These are phyloP conservation scores for Apeira syringaria DNA, from an alignment of 2,888 invertebrate species.

Conservation along the genomic window DNA sequence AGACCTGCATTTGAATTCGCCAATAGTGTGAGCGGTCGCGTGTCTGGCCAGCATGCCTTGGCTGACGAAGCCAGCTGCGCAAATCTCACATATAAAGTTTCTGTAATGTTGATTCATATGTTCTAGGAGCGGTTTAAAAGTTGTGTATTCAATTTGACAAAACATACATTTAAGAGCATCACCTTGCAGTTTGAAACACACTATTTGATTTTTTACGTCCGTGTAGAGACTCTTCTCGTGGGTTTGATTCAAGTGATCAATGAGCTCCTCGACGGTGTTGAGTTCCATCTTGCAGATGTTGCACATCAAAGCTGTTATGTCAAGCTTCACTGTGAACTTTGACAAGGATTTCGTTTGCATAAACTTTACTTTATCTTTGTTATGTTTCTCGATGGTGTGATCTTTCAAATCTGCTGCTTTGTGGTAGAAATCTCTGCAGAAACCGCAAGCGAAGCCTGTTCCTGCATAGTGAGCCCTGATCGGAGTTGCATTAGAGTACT, in stretches of 20 bases:
- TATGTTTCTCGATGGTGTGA: conserved; percentile 49
- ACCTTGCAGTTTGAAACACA: conserved; percentile 62
- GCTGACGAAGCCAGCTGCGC: conserved; percentile 60
- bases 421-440: conserved; percentile 50
- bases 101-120: conserved; percentile 67
- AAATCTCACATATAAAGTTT: conserved; percentile 59
- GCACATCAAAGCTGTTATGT: conserved; percentile 48
- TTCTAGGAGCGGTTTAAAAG: conserved; percentile 58
- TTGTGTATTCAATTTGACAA: conserved; percentile 45
- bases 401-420: conserved; percentile 51
- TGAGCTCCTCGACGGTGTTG: conserved; percentile 36
- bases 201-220: conserved; percentile 47
- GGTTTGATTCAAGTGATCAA: conserved; percentile 35
- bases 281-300: conserved; percentile 37
- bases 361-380: conserved; percentile 43
- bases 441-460: conserved; percentile 56
- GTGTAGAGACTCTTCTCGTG: conserved; percentile 42
- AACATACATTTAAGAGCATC: conserved; percentile 51
- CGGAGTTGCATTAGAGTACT: conserved; percentile 63
- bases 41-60: conserved; percentile 53
- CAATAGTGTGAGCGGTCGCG: conserved; percentile 52
- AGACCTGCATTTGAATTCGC: conserved; percentile 53
- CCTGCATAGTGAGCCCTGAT: conserved; percentile 50
- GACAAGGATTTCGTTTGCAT: conserved; percentile 44
- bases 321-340: conserved; percentile 43